These are phyloP conservation scores for Urechis unicinctus DNA, from an alignment of 2,888 invertebrate genomes.

Conservation along the genomic window DNA sequence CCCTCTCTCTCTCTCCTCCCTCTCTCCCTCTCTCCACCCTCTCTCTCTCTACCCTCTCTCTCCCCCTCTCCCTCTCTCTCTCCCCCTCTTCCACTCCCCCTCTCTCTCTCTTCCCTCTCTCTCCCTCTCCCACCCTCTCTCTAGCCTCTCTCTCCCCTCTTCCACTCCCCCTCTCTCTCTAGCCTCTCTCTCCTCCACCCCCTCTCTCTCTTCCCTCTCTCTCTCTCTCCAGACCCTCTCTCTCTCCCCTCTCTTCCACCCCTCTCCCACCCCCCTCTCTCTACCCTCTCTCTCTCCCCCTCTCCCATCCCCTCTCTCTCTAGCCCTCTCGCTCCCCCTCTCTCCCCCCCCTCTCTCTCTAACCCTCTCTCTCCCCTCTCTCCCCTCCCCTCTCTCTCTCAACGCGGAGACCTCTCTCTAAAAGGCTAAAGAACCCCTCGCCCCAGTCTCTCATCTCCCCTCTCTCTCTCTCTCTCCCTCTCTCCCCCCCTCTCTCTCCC, in stretches of 20 bases:
- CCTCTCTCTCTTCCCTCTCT: neutral
- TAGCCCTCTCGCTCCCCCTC: neutral
- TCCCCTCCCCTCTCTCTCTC: conserved; percentile 7
- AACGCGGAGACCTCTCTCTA: conserved; percentile 6
- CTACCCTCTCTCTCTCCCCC: too few species aligned
- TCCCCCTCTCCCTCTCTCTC: conserved; percentile 4
- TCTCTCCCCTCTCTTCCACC: neutral
- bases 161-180: conserved; percentile 10
- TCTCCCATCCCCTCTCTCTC: neutral
- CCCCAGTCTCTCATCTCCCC: conserved; percentile 1
- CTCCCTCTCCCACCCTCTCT: conserved; percentile 8
- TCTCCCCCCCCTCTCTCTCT: neutral
- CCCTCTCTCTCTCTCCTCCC: conserved; percentile 3
- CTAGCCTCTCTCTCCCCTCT: conserved; percentile 10
- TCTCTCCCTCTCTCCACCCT: too few species aligned
- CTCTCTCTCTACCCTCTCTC: too few species aligned
- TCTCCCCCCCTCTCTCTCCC: conserved; percentile 10
- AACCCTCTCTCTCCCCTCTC: neutral
- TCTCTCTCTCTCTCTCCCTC: conserved; percentile 14
- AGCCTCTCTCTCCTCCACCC: conserved; percentile 6
- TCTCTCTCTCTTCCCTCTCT: conserved; percentile 5
- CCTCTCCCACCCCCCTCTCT: too few species aligned
- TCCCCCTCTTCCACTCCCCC: too few species aligned
- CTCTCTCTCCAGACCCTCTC: neutral
- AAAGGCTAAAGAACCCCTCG: conserved; percentile 2